A percentile compares a stretch with the other conserved stretches of the same genome.
Conservation (phyloP, 2,888 invertebrate genomes). For the Bombylius major region DNA sequence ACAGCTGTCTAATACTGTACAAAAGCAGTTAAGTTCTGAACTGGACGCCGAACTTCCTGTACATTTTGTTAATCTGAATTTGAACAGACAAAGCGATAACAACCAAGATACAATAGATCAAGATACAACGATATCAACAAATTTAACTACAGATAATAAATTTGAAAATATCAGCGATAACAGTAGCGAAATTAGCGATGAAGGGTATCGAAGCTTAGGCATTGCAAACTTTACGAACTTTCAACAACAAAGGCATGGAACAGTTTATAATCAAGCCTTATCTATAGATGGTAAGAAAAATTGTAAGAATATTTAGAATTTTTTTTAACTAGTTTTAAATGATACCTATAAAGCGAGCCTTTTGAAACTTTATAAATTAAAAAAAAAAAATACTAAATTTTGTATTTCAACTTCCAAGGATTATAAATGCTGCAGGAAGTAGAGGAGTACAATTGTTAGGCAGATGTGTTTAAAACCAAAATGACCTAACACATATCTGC, state of each 20-base stretch:
- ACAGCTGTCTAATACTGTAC: too few species aligned
- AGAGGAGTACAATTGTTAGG: too few species aligned
- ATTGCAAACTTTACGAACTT: conserved; percentile 41
- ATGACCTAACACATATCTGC: too few species aligned
- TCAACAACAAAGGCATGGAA: conserved; percentile 46
- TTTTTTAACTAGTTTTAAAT: background rate
- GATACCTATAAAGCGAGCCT: background rate
- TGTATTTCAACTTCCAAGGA: background rate
- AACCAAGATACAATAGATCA: background rate
- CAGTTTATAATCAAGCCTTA: conserved; percentile 58
- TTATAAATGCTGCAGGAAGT: too few species aligned
- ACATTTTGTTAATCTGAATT: too few species aligned
- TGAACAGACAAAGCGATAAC: background rate
- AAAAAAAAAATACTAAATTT: background rate
- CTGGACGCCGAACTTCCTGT: too few species aligned
- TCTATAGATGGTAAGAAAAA: conserved; percentile 59
- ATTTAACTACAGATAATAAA: conserved; percentile 21
- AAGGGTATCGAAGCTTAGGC: conserved; percentile 70
- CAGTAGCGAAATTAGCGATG: conserved; percentile 73
- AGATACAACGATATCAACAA: background rate
- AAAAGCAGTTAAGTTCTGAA: too few species aligned
- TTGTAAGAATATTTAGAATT: conserved; percentile 36
- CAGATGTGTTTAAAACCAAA: too few species aligned
- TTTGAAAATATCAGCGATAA: conserved; percentile 60
- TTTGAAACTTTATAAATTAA: background rate